Evolutionary conservation across 2,113 vertebrate species (phyloP).

Genomic region (Neotragus pygmaeus): DNA sequence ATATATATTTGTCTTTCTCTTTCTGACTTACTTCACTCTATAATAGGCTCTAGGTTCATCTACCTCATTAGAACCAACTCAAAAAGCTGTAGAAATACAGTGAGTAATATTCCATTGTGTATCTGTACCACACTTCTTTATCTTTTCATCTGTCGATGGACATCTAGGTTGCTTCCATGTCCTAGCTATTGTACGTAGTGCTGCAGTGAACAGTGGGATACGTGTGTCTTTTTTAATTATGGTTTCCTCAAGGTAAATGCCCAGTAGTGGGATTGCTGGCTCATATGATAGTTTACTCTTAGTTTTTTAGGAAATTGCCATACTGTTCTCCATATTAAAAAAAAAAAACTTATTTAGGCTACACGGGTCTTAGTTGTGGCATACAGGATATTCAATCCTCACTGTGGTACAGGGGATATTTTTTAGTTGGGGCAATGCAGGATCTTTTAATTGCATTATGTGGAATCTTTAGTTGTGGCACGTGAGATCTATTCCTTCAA

Average conservation of each 20-base stretch:
- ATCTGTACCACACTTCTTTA: background rate
- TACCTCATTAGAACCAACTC: background rate
- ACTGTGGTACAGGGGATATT: background rate
- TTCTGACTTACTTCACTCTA: background rate
- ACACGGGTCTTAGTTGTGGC: background rate
- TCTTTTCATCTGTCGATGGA: background rate
- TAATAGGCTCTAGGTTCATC: background rate
- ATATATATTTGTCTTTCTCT: background rate
- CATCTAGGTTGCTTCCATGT: background rate
- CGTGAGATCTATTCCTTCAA: background rate
- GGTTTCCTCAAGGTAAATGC: background rate
- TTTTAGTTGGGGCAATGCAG: background rate
- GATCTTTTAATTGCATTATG: background rate
- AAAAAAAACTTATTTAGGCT: background rate
- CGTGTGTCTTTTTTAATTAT: background rate
- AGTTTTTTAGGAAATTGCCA: background rate
- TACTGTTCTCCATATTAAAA: background rate
- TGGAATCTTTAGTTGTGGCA: background rate
- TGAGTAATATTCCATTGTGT: background rate
- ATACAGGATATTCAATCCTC: background rate
- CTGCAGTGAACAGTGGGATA: background rate
- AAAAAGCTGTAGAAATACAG: background rate
- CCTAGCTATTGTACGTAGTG: background rate
- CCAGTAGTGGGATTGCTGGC: background rate
- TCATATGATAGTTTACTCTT: background rate